phyloP scores from a whole-genome alignment of 2,797 vertebrate genomes.

The Merluccius polli region DNA sequence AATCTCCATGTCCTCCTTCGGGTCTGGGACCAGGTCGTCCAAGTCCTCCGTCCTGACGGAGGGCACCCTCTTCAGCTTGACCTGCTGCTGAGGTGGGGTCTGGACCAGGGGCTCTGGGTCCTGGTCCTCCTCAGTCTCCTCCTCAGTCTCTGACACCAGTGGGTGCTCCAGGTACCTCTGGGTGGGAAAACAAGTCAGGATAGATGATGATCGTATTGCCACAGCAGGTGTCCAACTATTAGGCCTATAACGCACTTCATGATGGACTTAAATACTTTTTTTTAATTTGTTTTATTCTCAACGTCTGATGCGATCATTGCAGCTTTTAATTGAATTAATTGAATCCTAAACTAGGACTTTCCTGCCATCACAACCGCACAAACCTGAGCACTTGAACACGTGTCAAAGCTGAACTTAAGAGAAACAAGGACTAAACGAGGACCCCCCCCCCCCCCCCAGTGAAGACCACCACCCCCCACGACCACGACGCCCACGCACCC shows the following conservation, averaged over 20 bases:
- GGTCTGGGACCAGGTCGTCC: not conserved
- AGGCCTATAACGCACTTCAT: not conserved
- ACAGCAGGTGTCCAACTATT: not conserved
- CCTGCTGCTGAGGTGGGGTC: not conserved
- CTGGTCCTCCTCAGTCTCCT: conserved; percentile 27
- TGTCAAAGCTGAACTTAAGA: too few relatives aligned
- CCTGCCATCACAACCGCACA: too few relatives aligned
- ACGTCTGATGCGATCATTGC: too few relatives aligned
- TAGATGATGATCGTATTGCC: not conserved
- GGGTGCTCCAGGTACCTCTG: conserved; percentile 46
- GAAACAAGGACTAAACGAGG: too few relatives aligned
- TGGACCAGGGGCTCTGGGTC: conserved; percentile 2
- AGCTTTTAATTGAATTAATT: too few relatives aligned
- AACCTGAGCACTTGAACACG: too few relatives aligned
- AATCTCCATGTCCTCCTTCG: conserved; percentile 33
- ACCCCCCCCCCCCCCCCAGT: too few relatives aligned
- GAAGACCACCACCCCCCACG: too few relatives aligned
- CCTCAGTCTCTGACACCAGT: conserved; percentile 18
- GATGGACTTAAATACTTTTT: not conserved
- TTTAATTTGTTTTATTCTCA: too few relatives aligned
- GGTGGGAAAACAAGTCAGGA: not conserved
- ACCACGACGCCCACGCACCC: not conserved
- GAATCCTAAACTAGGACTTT: too few relatives aligned
- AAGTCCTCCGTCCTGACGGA: not conserved
- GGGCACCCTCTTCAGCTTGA: not conserved